These are phyloP conservation scores for Bombycilla garrulus DNA, from an alignment of 2,113 vertebrate species.

Conservation along the genomic window DNA sequence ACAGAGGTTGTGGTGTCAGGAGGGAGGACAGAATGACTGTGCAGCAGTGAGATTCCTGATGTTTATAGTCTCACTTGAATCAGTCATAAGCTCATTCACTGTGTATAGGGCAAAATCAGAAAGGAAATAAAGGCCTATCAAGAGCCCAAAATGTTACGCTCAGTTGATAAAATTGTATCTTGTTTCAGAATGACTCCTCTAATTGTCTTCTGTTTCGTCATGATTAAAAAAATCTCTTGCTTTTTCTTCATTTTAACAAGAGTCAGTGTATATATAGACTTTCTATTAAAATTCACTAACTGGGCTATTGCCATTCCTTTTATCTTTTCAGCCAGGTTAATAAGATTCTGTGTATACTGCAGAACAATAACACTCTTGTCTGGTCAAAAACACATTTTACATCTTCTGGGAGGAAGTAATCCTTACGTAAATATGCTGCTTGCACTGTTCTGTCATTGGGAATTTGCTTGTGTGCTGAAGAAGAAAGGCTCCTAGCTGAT, in stretches of 20 bases:
- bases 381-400: neutral
- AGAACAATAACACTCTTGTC: neutral
- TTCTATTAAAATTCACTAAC: slow-evolving; percentile 23
- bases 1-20: neutral
- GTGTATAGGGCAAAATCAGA: neutral
- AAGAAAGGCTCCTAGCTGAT: neutral
- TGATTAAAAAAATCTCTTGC: neutral
- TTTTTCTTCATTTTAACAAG: neutral
- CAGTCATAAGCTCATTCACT: neutral
- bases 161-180: neutral
- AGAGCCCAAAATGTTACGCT: neutral
- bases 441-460: neutral
- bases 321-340: slow-evolving; percentile 26
- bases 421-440: neutral
- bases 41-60: neutral
- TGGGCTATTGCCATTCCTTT: neutral
- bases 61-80: neutral
- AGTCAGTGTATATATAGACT: neutral
- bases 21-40: neutral
- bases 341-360: neutral
- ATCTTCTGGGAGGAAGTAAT: neutral
- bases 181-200: neutral
- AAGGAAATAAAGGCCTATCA: neutral
- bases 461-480: slow-evolving; percentile 5
- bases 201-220: neutral